Evolutionary conservation across 1,140 invertebrate species (phyloP), one percentile per base, ranked within the genome.

Genomic region (Brachionus rubens): DNA sequence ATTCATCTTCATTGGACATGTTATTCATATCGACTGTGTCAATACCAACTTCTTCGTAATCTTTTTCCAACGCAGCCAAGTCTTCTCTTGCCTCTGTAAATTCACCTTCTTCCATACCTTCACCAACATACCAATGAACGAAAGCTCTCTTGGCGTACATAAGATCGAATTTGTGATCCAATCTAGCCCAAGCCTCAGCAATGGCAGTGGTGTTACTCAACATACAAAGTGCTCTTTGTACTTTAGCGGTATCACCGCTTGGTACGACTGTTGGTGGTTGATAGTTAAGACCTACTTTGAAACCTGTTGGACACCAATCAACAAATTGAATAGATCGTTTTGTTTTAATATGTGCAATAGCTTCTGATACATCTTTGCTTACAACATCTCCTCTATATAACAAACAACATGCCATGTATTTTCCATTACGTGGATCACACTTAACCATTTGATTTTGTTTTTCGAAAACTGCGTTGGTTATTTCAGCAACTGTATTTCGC

Each of bases 161-260:
- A 50, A 91, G 82, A 81, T 92, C 90, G 82, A 92, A 92, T 83
- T 92, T 92, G 80, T 91, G 89, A 82, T 88, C 87, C 5, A 89
- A 80, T 50, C 87, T 80, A 48, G 86, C 85, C 88, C 88, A 89
- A 1, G 88, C 87, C 81, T 95, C 92, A 10, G 90, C 90, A 54
- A 92, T 89, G 33, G 91, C 89, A 0, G 90, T 91, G 16, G 90
- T 91, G 82, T 90, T 91, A 81, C 87, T 89, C 56, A 91, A 82
- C 91, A 92, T 92, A 82, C 91, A 92, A 4, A 92, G 91, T 5
- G 91, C 91, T 77, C 91, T 87, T 82, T 91, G 90, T 5, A 92
- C 91, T 83, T 91, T 91, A n/a, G 91, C 91, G 78, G 92, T 83
- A 83, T 92, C 91, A 33, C 91, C 90, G 9, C 90, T 90, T 46